Evolutionary conservation across 2,113 vertebrate genomes (phyloP).

Genomic region (Ammodytes dubius): DNA sequence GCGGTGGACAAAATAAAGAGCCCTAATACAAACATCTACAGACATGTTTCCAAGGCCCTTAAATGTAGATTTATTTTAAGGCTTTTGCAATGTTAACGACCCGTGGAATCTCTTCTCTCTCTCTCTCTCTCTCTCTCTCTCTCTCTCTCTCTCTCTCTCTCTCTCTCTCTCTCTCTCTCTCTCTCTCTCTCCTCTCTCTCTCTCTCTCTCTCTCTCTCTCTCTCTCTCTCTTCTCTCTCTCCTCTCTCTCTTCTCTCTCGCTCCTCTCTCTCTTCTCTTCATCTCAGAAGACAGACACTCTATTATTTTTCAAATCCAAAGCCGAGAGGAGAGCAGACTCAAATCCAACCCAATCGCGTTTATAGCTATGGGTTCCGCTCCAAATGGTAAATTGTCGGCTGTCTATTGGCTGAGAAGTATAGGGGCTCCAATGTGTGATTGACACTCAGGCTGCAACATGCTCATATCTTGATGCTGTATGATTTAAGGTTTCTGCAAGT

Average conservation of each 20-base stretch:
- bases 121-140: conserved; percentile 30
- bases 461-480: conserved; percentile 13
- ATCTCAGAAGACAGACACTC: conserved; percentile 60
- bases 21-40: conserved; percentile 45
- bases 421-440: conserved; percentile 38
- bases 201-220: conserved; percentile 27
- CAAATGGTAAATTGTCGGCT: conserved; percentile 65
- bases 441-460: conserved; percentile 43
- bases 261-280: too few relatives aligned
- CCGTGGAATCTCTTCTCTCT: conserved; percentile 12
- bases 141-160: conserved; percentile 33
- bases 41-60: conserved; percentile 45
- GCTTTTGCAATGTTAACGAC: conserved; percentile 55
- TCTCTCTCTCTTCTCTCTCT: conserved; percentile 31
- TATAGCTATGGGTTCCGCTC: conserved; percentile 55
- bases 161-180: conserved; percentile 47
- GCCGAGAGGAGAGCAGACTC: conserved; percentile 52
- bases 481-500: background rate
- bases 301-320: conserved; percentile 72
- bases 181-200: conserved; percentile 39
- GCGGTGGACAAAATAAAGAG: conserved; percentile 41
- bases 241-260: conserved; percentile 48
- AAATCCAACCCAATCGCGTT: conserved; percentile 68
- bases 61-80: conserved; percentile 63
- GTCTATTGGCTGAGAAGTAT: conserved; percentile 36